Conservation (phyloP, 2,888 invertebrate genomes). For the Chouioia cunea region DNA sequence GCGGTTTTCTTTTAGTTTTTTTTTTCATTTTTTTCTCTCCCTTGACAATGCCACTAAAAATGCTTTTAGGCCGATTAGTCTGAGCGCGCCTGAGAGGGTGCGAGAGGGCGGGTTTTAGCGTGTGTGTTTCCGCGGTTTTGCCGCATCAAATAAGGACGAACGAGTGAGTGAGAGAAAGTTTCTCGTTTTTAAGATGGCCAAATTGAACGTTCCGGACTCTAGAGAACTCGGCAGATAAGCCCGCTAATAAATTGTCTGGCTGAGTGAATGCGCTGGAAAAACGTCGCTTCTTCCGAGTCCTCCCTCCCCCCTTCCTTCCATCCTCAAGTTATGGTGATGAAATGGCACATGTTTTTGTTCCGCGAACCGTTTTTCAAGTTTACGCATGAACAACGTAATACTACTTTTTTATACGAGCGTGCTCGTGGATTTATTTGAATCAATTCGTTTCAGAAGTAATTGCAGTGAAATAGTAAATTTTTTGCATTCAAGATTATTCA, state of each 20-base stretch:
- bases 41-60: conserved; percentile 53
- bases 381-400: too few relatives aligned
- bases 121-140: conserved; percentile 27
- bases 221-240: background rate
- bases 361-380: too few relatives aligned
- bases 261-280: background rate
- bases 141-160: conserved; percentile 36
- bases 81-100: conserved; percentile 52
- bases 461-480: too few relatives aligned
- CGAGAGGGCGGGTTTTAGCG: conserved; percentile 11
- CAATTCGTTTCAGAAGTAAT: too few relatives aligned
- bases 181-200: conserved; percentile 17
- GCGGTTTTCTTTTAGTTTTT: conserved; percentile 37
- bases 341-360: too few relatives aligned
- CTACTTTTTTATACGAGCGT: too few relatives aligned
- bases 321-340: background rate
- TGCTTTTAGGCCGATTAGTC: conserved; percentile 66
- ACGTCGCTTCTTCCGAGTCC: background rate
- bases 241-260: conserved; percentile 32
- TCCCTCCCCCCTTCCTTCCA: too few relatives aligned
- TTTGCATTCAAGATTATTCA: too few relatives aligned
- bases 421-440: too few relatives aligned
- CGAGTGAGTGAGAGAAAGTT: too few relatives aligned
- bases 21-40: conserved; percentile 17
- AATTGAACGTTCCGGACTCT: conserved; percentile 22